phyloP scores from a whole-genome alignment of 2,888 invertebrate species.

The Agrochola circellaris region DNA sequence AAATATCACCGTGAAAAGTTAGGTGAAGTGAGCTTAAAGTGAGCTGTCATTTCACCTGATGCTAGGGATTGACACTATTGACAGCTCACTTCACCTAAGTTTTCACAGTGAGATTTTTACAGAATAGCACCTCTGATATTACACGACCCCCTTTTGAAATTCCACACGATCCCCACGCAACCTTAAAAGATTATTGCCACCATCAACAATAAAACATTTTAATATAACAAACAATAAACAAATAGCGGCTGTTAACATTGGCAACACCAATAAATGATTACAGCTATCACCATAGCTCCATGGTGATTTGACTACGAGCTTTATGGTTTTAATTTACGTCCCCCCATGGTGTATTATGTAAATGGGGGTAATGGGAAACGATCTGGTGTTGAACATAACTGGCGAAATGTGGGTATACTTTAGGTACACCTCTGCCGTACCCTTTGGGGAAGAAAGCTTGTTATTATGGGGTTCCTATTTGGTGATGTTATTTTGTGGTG shows the following conservation, averaged over 20 bases:
- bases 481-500: slow-evolving; percentile 21
- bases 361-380: slow-evolving; percentile 58
- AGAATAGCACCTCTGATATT: slow-evolving; percentile 9
- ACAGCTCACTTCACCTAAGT: too few species aligned
- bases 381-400: slow-evolving; percentile 40
- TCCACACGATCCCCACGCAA: neutral
- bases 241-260: slow-evolving; percentile 62
- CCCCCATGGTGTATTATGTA: slow-evolving; percentile 67
- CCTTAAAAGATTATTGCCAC: slow-evolving; percentile 33
- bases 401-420: neutral
- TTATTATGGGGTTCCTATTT: slow-evolving; percentile 51
- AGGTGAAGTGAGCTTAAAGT: too few species aligned
- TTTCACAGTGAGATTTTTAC: too few species aligned
- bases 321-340: slow-evolving; percentile 75
- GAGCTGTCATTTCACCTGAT: too few species aligned
- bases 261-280: slow-evolving; percentile 68
- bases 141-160: neutral
- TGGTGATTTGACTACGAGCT: slow-evolving; percentile 67
- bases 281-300: slow-evolving; percentile 56
- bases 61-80: too few species aligned
- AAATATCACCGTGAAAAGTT: too few species aligned
- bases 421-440: neutral
- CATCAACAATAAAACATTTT: slow-evolving; percentile 61
- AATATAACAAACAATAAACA: slow-evolving; percentile 69
- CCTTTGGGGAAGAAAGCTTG: neutral